Evolutionary conservation across 92 coral and sea anemone genomes (phyloP).

Genomic region (Montipora capitata): DNA sequence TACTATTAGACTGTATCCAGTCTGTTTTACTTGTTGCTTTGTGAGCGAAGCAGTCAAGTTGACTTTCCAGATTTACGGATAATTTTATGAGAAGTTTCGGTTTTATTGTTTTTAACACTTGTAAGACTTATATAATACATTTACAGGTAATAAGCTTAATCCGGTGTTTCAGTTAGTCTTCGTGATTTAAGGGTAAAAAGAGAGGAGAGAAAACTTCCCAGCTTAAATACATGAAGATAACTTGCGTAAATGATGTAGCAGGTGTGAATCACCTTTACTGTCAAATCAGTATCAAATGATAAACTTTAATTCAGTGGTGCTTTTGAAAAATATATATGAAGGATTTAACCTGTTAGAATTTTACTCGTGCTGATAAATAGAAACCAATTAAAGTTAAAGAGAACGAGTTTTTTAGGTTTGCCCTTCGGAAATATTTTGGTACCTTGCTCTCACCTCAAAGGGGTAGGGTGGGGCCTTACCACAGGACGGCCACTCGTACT

Average conservation of each 20-base stretch:
- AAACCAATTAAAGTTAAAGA: no score
- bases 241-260: neutral
- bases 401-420: no score
- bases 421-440: no score
- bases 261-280: conserved; percentile 8
- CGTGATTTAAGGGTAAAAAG: neutral
- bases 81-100: neutral
- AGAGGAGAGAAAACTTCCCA: no score
- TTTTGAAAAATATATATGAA: no score
- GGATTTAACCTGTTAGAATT: no score
- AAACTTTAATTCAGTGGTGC: no score
- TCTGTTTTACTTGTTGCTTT: neutral
- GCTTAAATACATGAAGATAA: no score
- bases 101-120: conserved; percentile 9
- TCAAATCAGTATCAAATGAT: neutral
- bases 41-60: neutral
- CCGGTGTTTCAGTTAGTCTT: neutral
- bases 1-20: neutral
- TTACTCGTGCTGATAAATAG: no score
- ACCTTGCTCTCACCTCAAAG: no score
- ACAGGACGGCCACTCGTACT: no score
- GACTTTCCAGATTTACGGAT: neutral
- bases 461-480: no score
- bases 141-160: neutral
- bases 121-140: neutral